Base-by-base conservation (phyloP, 2,797 vertebrate genomes). In the Varecia variegata region DNA sequence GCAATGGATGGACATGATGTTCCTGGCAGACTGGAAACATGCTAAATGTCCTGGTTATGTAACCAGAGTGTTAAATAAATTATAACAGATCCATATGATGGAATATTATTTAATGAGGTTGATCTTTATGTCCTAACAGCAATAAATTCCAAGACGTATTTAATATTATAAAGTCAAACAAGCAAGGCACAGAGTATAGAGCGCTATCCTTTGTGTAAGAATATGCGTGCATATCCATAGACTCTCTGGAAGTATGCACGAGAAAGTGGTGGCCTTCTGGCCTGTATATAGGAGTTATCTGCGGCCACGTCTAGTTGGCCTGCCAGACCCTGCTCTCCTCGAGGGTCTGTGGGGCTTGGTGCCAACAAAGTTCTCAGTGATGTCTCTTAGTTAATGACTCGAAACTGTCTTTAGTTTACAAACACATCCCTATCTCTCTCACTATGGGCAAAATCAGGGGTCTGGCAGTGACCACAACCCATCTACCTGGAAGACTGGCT, bases 161-260 rank as follows among this genome's bases (percentile, higher is more conserved):
- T 60, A 15, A 58, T n/a, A 65, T 17, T 65, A n/a, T 65, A 30
- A 84, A 80, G 43, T 80, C 47, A 67, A 67, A 54, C 25, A 73
- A 67, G 25, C 20, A 0, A 70, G 88, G 30, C 18, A 32, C 23
- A 4, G 38, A 3, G 15, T 9, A 4, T 1, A 32, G 40, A 25
- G 30, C 21, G 10, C 52, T 11, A 2, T 14, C 30, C 23, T 23
- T 6, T 10, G 25, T 20, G 52, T 23, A 23, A 73, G 5, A 52
- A 38, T 32, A 6, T 1, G 7, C 7, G 30, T 4, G 65, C 50
- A 32, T 2, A 20, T 12, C 56, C 25, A 47, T 0, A 43, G 71
- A 58, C 76, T 32, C 35, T 83, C 43, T 20, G 14, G 43, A 25
- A 83, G 14, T 52, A 56, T 18, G 7, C 50, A 5, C 0, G 0